Evolutionary conservation across 2,797 vertebrate species (phyloP).

Genomic region (Enteromius radiatus): DNA sequence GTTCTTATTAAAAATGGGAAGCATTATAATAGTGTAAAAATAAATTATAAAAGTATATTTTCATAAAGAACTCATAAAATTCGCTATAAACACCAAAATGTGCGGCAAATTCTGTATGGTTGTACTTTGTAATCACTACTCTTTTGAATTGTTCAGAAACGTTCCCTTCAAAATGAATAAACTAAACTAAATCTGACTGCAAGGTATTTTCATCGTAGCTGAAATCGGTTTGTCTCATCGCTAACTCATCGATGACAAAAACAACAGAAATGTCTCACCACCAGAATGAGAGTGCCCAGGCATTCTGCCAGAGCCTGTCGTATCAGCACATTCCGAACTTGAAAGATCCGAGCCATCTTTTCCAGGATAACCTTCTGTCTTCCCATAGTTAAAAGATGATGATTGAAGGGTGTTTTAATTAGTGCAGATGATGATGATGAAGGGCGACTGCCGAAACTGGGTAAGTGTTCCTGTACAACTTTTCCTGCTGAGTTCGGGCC

Average conservation of each 20-base stretch:
- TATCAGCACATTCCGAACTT: slow-evolving; percentile 78
- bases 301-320: slow-evolving; percentile 85
- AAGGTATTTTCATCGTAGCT: not conserved
- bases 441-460: not conserved
- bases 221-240: not conserved
- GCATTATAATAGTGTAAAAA: not conserved
- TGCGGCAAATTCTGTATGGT: not conserved
- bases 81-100: not conserved
- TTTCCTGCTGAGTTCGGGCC: slow-evolving; percentile 42
- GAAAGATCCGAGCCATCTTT: slow-evolving; percentile 76
- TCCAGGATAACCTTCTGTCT: slow-evolving; percentile 80
- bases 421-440: slow-evolving; percentile 14
- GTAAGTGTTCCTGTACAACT: slow-evolving; percentile 20
- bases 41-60: not conserved
- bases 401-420: not conserved
- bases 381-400: slow-evolving; percentile 72
- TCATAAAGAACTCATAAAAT: not conserved
- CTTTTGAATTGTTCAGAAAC: not conserved
- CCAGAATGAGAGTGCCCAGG: slow-evolving; percentile 84
- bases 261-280: slow-evolving; percentile 77
- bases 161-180: not conserved
- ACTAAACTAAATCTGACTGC: not conserved
- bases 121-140: not conserved
- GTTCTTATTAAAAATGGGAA: not conserved
- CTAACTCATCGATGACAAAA: slow-evolving; percentile 27